Evolutionary conservation across 1,140 invertebrate genomes (phyloP).

Genomic region (Lasioglossum albipes): DNA sequence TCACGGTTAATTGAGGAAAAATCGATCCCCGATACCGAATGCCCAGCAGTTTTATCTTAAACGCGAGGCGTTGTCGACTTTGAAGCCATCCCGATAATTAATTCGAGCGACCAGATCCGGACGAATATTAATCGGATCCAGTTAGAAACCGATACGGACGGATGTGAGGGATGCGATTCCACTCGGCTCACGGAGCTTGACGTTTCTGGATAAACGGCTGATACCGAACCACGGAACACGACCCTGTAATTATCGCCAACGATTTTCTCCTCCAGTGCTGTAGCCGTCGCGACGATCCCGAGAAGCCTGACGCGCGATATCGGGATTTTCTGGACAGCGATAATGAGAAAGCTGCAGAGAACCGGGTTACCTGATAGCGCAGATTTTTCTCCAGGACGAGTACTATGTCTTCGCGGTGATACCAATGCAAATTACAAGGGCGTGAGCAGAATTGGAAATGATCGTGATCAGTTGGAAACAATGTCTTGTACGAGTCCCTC

Average conservation of each 20-base stretch:
- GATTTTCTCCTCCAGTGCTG: neutral
- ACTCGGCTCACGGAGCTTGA: neutral
- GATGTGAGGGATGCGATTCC: neutral
- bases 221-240: neutral
- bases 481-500: too few relatives aligned
- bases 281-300: neutral
- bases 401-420: neutral
- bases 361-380: neutral
- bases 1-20: constrained; percentile 28
- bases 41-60: constrained; percentile 54
- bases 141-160: neutral
- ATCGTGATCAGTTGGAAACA: too few relatives aligned
- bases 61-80: neutral
- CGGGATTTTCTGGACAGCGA: neutral
- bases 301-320: neutral
- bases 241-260: neutral
- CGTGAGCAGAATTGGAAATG: neutral
- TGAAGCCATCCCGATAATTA: constrained; percentile 17
- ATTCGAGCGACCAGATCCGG: constrained; percentile 13
- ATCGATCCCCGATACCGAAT: constrained; percentile 17
- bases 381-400: too few relatives aligned
- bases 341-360: neutral
- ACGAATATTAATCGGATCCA: constrained; percentile 31
- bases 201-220: neutral
- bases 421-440: neutral